phyloP scores from a whole-genome alignment of 2,113 vertebrate species.

The Oreochromis tanganicae region DNA sequence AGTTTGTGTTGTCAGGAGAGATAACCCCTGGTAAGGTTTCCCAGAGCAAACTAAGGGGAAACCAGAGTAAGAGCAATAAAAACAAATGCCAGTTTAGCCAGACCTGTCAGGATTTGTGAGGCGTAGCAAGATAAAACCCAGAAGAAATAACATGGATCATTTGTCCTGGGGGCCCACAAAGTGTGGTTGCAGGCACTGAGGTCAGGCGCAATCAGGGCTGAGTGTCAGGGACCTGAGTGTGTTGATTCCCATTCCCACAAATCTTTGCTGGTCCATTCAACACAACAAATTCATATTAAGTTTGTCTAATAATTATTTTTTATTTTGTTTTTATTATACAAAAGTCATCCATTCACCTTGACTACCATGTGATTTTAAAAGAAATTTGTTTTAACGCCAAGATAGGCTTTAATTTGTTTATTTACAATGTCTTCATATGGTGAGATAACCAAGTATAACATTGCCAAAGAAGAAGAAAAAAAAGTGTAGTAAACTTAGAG shows the following conservation, averaged over 20 bases:
- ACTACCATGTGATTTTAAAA: background rate
- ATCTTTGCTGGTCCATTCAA: background rate
- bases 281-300: background rate
- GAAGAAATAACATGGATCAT: background rate
- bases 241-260: background rate
- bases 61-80: background rate
- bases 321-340: background rate
- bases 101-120: background rate
- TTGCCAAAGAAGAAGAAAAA: accelerated
- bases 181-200: background rate
- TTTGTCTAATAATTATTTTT: background rate
- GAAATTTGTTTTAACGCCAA: background rate
- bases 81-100: background rate
- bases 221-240: background rate
- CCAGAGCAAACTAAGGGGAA: background rate
- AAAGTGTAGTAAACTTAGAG: background rate
- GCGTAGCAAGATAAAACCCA: background rate
- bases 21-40: background rate
- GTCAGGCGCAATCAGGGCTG: background rate
- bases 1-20: background rate
- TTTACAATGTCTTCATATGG: background rate
- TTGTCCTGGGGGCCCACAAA: background rate
- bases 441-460: background rate
- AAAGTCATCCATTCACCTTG: background rate
- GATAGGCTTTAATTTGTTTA: background rate